phyloP scores from a whole-genome alignment of 2,797 vertebrate genomes.

The Crotalus adamanteus region DNA sequence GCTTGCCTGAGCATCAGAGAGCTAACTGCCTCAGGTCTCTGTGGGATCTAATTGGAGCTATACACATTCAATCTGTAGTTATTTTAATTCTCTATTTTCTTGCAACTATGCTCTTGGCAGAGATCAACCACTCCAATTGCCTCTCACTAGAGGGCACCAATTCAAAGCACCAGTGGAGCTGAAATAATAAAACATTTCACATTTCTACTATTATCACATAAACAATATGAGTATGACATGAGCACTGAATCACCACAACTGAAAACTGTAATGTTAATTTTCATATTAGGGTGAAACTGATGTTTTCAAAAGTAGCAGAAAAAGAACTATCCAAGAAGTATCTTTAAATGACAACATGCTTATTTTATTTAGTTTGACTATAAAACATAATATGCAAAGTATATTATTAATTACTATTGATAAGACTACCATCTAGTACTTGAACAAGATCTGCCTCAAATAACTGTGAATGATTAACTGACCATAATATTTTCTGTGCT shows the following conservation, averaged over 20 bases:
- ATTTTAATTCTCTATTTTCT: conserved; percentile 48
- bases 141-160: conserved; percentile 13
- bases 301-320: background rate
- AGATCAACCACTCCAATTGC: conserved; percentile 47
- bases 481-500: background rate
- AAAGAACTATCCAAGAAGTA: background rate
- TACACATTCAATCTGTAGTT: background rate
- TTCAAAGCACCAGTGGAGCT: conserved; percentile 18
- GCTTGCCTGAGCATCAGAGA: background rate
- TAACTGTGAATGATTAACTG: background rate
- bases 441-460: background rate
- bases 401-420: background rate
- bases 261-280: background rate
- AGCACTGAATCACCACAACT: background rate
- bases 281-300: background rate
- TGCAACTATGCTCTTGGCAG: conserved; percentile 27
- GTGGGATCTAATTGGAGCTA: background rate
- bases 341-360: background rate
- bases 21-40: background rate
- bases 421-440: background rate
- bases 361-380: background rate
- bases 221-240: background rate
- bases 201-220: background rate
- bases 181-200: background rate
- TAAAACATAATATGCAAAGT: background rate